Evolutionary conservation across 2,797 vertebrate species (phyloP), one percentile per base, ranked within the genome.

Genomic region (Pipistrellus nathusii): DNA sequence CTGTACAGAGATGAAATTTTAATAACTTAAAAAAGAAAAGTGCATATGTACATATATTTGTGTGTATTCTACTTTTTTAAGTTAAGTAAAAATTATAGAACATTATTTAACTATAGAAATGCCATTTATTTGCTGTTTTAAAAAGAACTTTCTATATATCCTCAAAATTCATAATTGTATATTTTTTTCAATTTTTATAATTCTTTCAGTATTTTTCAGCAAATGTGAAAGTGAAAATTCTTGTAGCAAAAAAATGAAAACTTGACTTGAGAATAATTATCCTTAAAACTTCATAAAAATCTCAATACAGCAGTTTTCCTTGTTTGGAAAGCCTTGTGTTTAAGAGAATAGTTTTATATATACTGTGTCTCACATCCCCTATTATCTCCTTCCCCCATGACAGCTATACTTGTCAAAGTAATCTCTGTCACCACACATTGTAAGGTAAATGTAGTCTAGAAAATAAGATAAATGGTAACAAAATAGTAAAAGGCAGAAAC

Each of bases 361-460:
- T 87, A 92, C 95, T 95, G 93, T 86, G 73, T 92, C 93, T 96
- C 6, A 2, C 35, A 93, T 92, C 90, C 84, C 21, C 38, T 72
- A 62, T 35, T 96, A 97, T 95, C 97, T 97, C 96, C 96, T n/a
- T n/a, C n/a, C 55, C 59, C 25, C 32, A 84, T 82, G 91, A 91
- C 92, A 88, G 76, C 64, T 5, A 38, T 95, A 95, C 97, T 15
- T 96, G 97, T 96, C 88, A 25, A 95, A 90, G 30, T 97, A 96
- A 96, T 96, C 97, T 96, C 94, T 76, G 30, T 95, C 97, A 92
- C 96, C 96, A 95, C 94, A 68, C 83, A 94, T 97, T 69, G 95
- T 88, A 81, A 95, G 69, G 8, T 32, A 97, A 97, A 96, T 95
- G 96, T 96, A 98, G 2, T 85, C 73, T 55, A 57, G 66, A 66